Evolutionary conservation across 2,888 invertebrate genomes (phyloP).

Genomic region (Melinaea marsaeus): DNA sequence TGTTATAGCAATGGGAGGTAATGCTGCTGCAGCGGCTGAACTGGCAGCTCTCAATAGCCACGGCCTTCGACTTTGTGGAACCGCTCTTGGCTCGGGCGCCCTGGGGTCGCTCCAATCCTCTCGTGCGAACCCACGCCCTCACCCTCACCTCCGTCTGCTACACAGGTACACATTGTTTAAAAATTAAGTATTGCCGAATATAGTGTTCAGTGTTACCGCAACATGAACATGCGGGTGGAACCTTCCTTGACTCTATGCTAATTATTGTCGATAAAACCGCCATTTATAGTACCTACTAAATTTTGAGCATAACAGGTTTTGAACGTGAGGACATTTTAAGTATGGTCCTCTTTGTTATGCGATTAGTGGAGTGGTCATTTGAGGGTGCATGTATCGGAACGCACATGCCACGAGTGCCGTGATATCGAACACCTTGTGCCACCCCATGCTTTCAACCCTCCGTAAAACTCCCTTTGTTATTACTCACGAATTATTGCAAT

Average conservation of each 20-base stretch:
- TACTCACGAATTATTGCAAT: constrained; percentile 38
- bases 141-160: constrained; percentile 87
- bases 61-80: constrained; percentile 90
- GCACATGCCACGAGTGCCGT: constrained; percentile 67
- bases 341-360: constrained; percentile 56
- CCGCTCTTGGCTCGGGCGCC: constrained; percentile 83
- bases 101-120: constrained; percentile 78
- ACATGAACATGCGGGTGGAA: constrained; percentile 62
- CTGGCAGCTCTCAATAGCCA: constrained; percentile 88
- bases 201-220: constrained; percentile 19
- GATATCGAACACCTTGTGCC: constrained; percentile 76
- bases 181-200: constrained; percentile 7
- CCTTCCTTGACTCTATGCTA: constrained; percentile 46
- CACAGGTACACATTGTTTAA: constrained; percentile 79
- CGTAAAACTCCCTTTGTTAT: constrained; percentile 40
- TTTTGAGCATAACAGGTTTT: constrained; percentile 14
- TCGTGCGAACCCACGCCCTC: constrained; percentile 84
- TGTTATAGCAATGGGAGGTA: constrained; percentile 87
- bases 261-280: constrained; percentile 43
- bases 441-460: constrained; percentile 63
- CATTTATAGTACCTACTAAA: not conserved
- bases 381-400: constrained; percentile 66
- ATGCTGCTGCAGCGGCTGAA: constrained; percentile 85
- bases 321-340: constrained; percentile 2
- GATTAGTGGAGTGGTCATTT: constrained; percentile 47